Evolutionary conservation across 1,140 invertebrate genomes (phyloP).

Genomic region (Drosophila nikananu): DNA sequence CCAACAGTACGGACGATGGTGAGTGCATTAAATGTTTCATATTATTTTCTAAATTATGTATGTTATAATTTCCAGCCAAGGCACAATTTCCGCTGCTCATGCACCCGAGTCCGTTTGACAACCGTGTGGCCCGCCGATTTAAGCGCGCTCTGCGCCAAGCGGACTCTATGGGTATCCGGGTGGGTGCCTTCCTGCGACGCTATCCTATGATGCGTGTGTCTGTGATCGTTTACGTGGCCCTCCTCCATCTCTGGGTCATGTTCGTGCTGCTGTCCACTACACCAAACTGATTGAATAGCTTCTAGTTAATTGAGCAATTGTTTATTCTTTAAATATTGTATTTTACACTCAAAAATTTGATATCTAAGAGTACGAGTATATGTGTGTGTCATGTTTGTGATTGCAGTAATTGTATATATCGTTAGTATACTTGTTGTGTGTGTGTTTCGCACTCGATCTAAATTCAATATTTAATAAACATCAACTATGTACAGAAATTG

Average conservation of each 20-base stretch:
- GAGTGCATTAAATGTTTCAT: background rate
- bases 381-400: constrained; percentile 36
- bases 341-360: constrained; percentile 63
- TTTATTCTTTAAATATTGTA: constrained; percentile 60
- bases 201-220: constrained; percentile 93
- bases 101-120: constrained; percentile 92
- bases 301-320: constrained; percentile 55
- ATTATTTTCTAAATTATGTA: background rate
- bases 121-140: constrained; percentile 90
- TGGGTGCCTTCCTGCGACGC: constrained; percentile 92
- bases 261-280: constrained; percentile 81
- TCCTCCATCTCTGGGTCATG: constrained; percentile 83
- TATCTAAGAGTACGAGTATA: constrained; percentile 42
- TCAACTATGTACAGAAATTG: constrained; percentile 70
- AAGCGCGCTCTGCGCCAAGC: constrained; percentile 92
- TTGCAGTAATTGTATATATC: constrained; percentile 39
- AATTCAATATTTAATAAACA: constrained; percentile 79
- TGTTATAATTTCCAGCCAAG: constrained; percentile 84
- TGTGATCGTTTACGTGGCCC: constrained; percentile 89
- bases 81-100: constrained; percentile 90
- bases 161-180: constrained; percentile 90
- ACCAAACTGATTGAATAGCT: constrained; percentile 62
- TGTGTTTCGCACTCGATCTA: constrained; percentile 40
- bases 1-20: constrained; percentile 89
- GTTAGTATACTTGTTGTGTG: constrained; percentile 34